phyloP scores from a whole-genome alignment of 2,113 vertebrate species.

The Isichthys henryi region DNA sequence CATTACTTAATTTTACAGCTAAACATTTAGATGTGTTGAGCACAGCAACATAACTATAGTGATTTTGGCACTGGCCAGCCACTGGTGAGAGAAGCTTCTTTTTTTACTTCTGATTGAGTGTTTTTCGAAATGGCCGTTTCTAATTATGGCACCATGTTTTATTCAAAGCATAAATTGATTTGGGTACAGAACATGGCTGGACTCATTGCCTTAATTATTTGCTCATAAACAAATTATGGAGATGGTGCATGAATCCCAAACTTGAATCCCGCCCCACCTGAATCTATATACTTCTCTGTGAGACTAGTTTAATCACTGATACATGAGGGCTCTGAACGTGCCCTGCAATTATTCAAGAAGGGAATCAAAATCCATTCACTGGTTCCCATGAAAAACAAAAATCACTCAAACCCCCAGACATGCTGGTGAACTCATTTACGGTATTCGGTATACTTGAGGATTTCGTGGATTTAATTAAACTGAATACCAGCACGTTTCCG shows the following conservation, averaged over 20 bases:
- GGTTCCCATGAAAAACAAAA: not conserved
- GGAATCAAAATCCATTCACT: not conserved
- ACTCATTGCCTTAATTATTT: conserved; percentile 46
- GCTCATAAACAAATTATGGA: conserved; percentile 9
- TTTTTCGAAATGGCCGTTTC: conserved; percentile 57
- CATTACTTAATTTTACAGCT: conserved; percentile 41
- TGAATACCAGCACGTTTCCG: not conserved
- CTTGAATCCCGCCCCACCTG: not conserved
- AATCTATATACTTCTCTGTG: not conserved
- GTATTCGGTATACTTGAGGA: not conserved
- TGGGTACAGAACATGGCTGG: conserved; percentile 38
- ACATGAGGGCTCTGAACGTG: not conserved
- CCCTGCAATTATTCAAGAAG: not conserved
- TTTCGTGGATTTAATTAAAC: not conserved
- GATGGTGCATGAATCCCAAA: not conserved
- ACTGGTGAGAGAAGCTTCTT: conserved; percentile 57
- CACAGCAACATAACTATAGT: not conserved
- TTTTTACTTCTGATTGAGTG: conserved; percentile 53
- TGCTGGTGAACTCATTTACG: not conserved
- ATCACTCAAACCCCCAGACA: not conserved
- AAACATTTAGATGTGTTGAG: conserved; percentile 17
- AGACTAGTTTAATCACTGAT: conserved; percentile 30
- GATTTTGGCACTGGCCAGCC: conserved; percentile 44
- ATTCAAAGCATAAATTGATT: conserved; percentile 56
- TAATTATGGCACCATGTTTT: conserved; percentile 51